Evolutionary conservation across 2,888 invertebrate genomes (phyloP).

Genomic region (Acronicta alni): DNA sequence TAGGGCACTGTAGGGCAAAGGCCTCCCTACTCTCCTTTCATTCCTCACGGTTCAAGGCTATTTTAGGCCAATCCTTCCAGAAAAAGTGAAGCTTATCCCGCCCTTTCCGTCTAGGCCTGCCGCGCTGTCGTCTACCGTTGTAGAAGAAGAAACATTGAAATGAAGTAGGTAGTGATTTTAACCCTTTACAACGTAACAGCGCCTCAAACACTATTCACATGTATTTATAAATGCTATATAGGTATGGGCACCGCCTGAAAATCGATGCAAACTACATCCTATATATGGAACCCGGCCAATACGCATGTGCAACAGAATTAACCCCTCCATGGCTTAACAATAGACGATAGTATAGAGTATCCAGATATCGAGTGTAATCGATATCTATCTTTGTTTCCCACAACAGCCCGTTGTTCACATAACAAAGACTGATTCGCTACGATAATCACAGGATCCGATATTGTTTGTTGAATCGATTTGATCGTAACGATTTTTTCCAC

Average conservation of each 20-base stretch:
- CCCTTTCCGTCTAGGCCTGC: too few relatives aligned
- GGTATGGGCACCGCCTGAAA: background rate
- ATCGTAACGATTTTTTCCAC: slow-evolving; percentile 24
- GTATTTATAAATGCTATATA: too few relatives aligned
- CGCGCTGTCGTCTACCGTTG: too few relatives aligned
- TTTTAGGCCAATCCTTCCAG: too few relatives aligned
- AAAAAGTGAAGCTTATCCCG: too few relatives aligned
- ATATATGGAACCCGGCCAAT: slow-evolving; percentile 1
- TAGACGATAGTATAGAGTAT: slow-evolving; percentile 24
- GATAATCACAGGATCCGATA: slow-evolving; percentile 26
- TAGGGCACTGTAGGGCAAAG: too few relatives aligned
- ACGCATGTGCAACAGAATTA: slow-evolving; percentile 34
- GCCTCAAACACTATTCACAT: too few relatives aligned
- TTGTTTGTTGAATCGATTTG: slow-evolving; percentile 42
- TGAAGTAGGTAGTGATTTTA: too few relatives aligned
- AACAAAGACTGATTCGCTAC: slow-evolving; percentile 40
- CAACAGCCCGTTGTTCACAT: slow-evolving; percentile 41
- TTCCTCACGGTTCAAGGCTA: too few relatives aligned
- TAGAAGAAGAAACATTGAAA: too few relatives aligned
- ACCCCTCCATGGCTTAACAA: slow-evolving; percentile 19
- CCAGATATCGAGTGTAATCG: slow-evolving; percentile 42
- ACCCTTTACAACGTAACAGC: too few relatives aligned
- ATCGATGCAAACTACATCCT: slow-evolving; percentile 17
- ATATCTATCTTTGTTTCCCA: slow-evolving; percentile 28
- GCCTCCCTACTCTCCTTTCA: too few relatives aligned